Percentiles rank a stretch among this genome's conserved stretches.
Evolutionary conservation across 2,888 invertebrate genomes (phyloP).

Genomic region (Endotricha flammealis): DNA sequence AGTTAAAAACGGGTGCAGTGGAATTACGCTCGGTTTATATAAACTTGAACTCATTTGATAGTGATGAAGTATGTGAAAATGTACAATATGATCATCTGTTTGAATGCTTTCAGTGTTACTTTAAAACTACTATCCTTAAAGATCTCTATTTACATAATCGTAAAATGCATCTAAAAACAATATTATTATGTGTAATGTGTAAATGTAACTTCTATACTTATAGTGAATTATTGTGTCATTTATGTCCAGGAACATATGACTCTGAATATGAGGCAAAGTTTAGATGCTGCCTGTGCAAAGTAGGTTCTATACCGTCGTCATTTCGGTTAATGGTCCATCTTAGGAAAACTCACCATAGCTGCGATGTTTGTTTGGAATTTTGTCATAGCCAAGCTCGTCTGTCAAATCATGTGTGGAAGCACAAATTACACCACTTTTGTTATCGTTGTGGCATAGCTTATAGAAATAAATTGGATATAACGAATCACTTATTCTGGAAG

Average conservation of each 20-base stretch:
- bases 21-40: conserved; percentile 82
- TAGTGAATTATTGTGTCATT: conserved; percentile 91
- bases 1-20: conserved; percentile 80
- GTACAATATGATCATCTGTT: conserved; percentile 83
- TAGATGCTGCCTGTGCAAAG: conserved; percentile 89
- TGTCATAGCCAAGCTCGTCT: conserved; percentile 88
- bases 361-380: conserved; percentile 91
- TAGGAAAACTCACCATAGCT: conserved; percentile 89
- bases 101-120: conserved; percentile 92
- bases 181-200: conserved; percentile 91
- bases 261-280: conserved; percentile 82
- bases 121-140: conserved; percentile 86
- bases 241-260: conserved; percentile 88
- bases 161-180: conserved; percentile 90
- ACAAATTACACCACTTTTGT: conserved; percentile 91
- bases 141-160: conserved; percentile 92
- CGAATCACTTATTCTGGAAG: conserved; percentile 94
- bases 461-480: conserved; percentile 91
- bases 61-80: conserved; percentile 74
- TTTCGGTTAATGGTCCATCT: conserved; percentile 93
- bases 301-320: conserved; percentile 88
- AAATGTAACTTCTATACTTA: conserved; percentile 92
- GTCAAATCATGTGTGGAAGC: conserved; percentile 94
- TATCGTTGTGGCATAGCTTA: conserved; percentile 93
- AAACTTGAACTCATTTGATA: conserved; percentile 85